phyloP scores from a whole-genome alignment of 2,797 vertebrate species.

The Serranus cabrilla region DNA sequence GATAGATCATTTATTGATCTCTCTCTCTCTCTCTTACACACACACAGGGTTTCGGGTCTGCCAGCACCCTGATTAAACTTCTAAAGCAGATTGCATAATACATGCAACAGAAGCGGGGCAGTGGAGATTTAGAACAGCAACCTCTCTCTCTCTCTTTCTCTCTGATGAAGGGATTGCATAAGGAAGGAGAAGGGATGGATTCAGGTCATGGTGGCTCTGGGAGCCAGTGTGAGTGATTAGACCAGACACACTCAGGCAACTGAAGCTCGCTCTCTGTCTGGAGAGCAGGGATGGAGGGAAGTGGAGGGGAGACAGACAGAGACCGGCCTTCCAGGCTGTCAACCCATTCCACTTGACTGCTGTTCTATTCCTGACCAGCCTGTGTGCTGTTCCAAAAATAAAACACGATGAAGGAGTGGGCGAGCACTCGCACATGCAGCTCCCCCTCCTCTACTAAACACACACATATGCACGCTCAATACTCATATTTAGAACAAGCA shows the following conservation, averaged over 20 bases:
- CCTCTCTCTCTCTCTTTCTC: slow-evolving; percentile 46
- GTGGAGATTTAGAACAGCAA: slow-evolving; percentile 83
- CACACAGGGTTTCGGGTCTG: slow-evolving; percentile 42
- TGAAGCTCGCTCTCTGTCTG: slow-evolving; percentile 58
- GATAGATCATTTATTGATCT: slow-evolving; percentile 51
- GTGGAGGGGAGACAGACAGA: slow-evolving; percentile 43
- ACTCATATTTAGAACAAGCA: not conserved
- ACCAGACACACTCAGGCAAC: slow-evolving; percentile 76
- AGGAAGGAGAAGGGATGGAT: slow-evolving; percentile 80
- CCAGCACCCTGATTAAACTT: slow-evolving; percentile 75
- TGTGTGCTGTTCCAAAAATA: slow-evolving; percentile 75
- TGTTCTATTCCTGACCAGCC: slow-evolving; percentile 73
- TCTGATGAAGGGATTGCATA: slow-evolving; percentile 82
- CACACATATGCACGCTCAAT: slow-evolving; percentile 11
- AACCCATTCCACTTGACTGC: slow-evolving; percentile 63
- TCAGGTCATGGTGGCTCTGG: slow-evolving; percentile 78
- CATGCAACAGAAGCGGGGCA: slow-evolving; percentile 76
- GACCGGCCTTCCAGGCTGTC: slow-evolving; percentile 52
- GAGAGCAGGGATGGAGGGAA: slow-evolving; percentile 36
- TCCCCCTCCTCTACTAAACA: not conserved
- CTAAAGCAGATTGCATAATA: slow-evolving; percentile 83
- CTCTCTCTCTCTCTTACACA: slow-evolving; percentile 16
- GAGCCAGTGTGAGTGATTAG: slow-evolving; percentile 78
- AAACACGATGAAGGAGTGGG: slow-evolving; percentile 61
- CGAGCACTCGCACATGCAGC: slow-evolving; percentile 47